Evolutionary conservation across 2,113 vertebrate genomes (phyloP), one percentile per base, ranked within the genome.

Genomic region (Okapia johnstoni): DNA sequence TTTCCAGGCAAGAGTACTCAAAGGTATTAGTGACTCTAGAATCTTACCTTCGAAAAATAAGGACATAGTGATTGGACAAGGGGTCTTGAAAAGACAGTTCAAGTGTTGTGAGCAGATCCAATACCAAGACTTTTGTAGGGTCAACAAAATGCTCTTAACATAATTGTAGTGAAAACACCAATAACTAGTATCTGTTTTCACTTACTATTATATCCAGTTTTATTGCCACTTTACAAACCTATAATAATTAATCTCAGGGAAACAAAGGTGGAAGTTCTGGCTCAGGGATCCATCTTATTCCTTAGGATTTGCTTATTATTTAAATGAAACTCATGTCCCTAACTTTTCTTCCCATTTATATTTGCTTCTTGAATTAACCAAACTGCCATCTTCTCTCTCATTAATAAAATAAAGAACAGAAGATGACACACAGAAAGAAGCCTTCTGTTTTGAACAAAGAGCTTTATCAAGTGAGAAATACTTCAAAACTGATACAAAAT

Each of bases 31-130:
- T 50, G 54, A 70, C 13, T 55, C n/a, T 57, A 30, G 25, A 61
- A 17, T 52, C 70, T 43, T 58, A 93, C 13, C n/a, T 48, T 13
- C 52, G 15, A n/a, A 79, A 86, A 58, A 55, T 25, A 1, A 83
- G 21, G 63, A 87, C 70, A 55, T 21, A 40, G 6, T 6, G 26
- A 63, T 80, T 66, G 54, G 58, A 85, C 23, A 52, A 63, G 16
- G 17, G 76, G 33, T 96, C 70, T 94, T 92, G 48, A 86, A 95
- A 89, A 36, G 54, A 89, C 12, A 90, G 25, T 63, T 97, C 28
- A 70, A 63, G 6, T 36, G 3, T 28, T 46, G 12, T 40, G 54
- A 86, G 48, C 11, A 16, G 7, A 89, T 23, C 28, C 3, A 83
- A 87, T 12, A n/a, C 73, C 26, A 16, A 43, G 36, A 76, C 46